Conservation (phyloP, 2,797 vertebrate species). For the Adrianichthys oophorus region DNA sequence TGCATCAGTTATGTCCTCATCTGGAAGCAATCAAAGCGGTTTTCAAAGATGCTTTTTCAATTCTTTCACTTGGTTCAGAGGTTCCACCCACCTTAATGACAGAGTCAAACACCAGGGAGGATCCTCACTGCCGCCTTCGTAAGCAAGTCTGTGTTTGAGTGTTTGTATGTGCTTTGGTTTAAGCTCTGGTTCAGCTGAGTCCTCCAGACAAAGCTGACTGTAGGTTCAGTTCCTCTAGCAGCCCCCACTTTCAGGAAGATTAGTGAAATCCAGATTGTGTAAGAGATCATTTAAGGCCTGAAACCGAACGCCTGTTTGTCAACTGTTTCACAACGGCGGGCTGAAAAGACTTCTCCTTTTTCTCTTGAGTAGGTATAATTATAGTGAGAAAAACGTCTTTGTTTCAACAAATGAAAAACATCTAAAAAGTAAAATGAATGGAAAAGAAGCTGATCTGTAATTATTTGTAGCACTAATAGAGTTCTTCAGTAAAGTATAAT, state of each 20-base stretch:
- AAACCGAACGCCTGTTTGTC: not conserved
- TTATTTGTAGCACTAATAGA: no score
- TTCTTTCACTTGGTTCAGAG: conserved; percentile 25
- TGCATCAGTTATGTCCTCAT: conserved; percentile 29
- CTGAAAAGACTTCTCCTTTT: not conserved
- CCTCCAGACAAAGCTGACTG: conserved; percentile 17
- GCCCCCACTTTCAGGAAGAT: conserved; percentile 23
- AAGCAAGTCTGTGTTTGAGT: conserved; percentile 16
- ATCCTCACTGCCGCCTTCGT: conserved; percentile 17
- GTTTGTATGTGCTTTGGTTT: conserved; percentile 22
- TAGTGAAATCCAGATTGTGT: conserved; percentile 39
- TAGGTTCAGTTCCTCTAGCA: conserved; percentile 27
- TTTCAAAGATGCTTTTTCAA: conserved; percentile 15
- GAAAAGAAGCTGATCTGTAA: no score
- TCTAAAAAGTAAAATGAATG: no score
- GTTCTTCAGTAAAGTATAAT: no score
- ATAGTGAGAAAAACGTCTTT: not conserved
- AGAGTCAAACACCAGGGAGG: conserved; percentile 45
- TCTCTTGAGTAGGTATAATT: not conserved
- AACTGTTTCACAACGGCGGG: not conserved
- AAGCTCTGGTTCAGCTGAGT: conserved; percentile 22
- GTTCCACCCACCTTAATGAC: conserved; percentile 61
- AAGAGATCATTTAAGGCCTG: conserved; percentile 25
- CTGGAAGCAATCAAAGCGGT: conserved; percentile 31
- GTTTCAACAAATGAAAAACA: no score